phyloP scores from a whole-genome alignment of 2,888 invertebrate genomes.

The Drosophila rubida region DNA sequence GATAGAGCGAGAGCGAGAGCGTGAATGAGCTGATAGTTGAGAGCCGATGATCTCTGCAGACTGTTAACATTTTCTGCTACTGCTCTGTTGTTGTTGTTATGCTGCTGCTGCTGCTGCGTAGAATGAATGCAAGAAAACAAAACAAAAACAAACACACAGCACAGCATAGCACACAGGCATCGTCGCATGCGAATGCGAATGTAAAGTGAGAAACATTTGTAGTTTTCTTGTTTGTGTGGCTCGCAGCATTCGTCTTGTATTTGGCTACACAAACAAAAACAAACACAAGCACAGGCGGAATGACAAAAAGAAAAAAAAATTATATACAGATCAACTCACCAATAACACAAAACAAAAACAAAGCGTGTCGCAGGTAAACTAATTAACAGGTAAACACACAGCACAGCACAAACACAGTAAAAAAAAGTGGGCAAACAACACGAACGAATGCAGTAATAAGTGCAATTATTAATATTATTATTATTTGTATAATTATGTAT shows the following conservation, averaged over 20 bases:
- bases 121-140: conserved; percentile 34
- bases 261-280: conserved; percentile 15
- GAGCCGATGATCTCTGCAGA: conserved; percentile 30
- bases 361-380: conserved; percentile 63
- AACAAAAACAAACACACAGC: conserved; percentile 24
- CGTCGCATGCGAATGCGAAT: conserved; percentile 18
- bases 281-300: conserved; percentile 6
- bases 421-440: conserved; percentile 37
- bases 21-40: conserved; percentile 14
- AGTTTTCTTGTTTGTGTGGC: conserved; percentile 12
- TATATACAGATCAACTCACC: conserved; percentile 58
- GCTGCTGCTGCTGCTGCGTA: conserved; percentile 28
- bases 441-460: conserved; percentile 34
- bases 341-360: conserved; percentile 59
- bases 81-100: conserved; percentile 4
- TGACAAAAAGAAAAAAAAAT: conserved; percentile 16
- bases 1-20: conserved; percentile 5
- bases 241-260: conserved; percentile 2
- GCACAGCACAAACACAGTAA: conserved; percentile 29
- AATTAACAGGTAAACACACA: conserved; percentile 68
- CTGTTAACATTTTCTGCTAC: conserved; percentile 21
- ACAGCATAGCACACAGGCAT: background rate
- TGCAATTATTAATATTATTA: conserved; percentile 40
- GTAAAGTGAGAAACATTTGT: conserved; percentile 38
- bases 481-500: conserved; percentile 33